These are phyloP conservation scores for Schizothorax lantsangensis DNA, from an alignment of 2,797 vertebrate genomes.

Conservation along the genomic window DNA sequence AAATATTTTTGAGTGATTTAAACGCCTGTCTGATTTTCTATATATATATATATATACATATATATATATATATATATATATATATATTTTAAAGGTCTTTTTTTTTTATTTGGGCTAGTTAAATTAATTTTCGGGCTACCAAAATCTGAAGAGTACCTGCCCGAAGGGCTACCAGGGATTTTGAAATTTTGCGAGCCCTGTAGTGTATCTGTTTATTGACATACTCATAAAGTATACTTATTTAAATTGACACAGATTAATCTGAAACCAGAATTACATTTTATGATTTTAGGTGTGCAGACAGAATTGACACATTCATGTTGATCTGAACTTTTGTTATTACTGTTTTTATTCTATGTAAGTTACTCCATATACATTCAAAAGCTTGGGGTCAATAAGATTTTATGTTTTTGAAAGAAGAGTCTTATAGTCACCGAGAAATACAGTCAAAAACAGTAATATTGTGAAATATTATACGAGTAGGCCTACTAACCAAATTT, in stretches of 20 bases:
- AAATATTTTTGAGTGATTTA: no score
- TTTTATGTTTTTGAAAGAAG: neutral
- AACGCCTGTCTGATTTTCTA: no score
- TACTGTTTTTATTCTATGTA: neutral
- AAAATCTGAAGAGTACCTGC: no score
- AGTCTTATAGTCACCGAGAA: constrained; percentile 11
- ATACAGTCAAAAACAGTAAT: neutral
- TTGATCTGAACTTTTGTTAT: neutral
- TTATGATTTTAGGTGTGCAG: neutral
- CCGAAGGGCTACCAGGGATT: no score
- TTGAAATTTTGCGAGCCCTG: no score
- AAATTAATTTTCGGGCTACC: no score
- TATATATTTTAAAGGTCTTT: no score
- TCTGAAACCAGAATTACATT: constrained; percentile 1
- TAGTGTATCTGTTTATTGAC: neutral
- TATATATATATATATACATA: no score
- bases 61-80: no score
- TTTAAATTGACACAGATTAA: neutral
- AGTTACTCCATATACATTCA: neutral
- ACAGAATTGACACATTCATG: neutral
- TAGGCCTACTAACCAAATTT: neutral
- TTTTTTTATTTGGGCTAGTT: no score
- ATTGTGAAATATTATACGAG: neutral
- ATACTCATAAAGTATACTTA: neutral
- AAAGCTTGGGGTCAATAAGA: neutral